Conservation (phyloP, 1,140 invertebrate species). For the Carposina sasakii region DNA sequence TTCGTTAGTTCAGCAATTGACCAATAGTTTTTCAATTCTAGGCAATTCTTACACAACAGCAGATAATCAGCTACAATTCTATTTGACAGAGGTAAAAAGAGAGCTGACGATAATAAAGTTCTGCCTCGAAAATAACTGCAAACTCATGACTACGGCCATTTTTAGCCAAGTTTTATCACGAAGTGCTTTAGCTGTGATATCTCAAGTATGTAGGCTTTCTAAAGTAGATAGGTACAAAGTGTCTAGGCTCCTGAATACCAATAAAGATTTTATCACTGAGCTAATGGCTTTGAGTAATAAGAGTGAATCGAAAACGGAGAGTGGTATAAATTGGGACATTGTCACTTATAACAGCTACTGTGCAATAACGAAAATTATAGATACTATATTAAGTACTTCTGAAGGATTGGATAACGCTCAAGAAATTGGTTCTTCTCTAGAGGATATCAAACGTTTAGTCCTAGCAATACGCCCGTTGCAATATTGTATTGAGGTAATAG, state of each 20-base stretch:
- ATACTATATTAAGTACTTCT: conserved; percentile 56
- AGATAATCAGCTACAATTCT: conserved; percentile 60
- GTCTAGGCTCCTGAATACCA: conserved; percentile 57
- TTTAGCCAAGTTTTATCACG: conserved; percentile 59
- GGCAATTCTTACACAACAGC: conserved; percentile 57
- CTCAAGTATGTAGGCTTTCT: conserved; percentile 65
- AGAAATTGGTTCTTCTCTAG: conserved; percentile 46
- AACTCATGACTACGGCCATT: conserved; percentile 61
- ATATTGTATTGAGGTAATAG: conserved; percentile 63
- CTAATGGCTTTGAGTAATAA: conserved; percentile 43
- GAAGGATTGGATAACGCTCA: conserved; percentile 41
- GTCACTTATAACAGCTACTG: conserved; percentile 66
- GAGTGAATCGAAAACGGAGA: conserved; percentile 23
- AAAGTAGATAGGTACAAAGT: conserved; percentile 67
- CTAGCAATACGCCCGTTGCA: conserved; percentile 57
- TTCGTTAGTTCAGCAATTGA: conserved; percentile 54
- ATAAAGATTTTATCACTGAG: conserved; percentile 61
- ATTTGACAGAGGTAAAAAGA: conserved; percentile 66
- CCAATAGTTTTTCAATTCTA: conserved; percentile 64
- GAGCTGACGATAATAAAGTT: conserved; percentile 68
- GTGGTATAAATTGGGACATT: conserved; percentile 55
- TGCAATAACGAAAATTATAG: conserved; percentile 63
- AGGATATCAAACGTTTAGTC: conserved; percentile 61
- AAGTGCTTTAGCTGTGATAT: conserved; percentile 66
- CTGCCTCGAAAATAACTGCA: conserved; percentile 65